A percentile compares a stretch with the other conserved stretches of the same genome.
These are phyloP conservation scores for Procapra przewalskii DNA, from an alignment of 2,113 vertebrate species.

Conservation along the genomic window DNA sequence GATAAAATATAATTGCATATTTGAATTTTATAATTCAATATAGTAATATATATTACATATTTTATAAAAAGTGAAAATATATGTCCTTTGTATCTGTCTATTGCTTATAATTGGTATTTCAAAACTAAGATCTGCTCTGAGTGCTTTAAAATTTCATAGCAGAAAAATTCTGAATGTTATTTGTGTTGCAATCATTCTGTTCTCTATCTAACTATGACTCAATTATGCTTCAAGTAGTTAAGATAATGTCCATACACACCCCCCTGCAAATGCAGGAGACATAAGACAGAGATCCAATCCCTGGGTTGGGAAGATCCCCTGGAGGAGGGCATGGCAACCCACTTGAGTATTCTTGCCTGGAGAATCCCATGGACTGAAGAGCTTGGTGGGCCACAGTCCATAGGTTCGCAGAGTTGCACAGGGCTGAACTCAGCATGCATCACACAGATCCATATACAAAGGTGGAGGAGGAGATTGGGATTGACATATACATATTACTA, in stretches of 20 bases:
- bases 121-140: neutral
- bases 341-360: neutral
- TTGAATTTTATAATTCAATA: neutral
- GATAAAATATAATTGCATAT: neutral
- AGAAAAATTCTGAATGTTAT: neutral
- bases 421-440: neutral
- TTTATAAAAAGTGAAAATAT: neutral
- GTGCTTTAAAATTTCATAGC: neutral
- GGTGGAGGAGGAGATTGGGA: neutral
- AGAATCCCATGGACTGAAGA: neutral
- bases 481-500: neutral
- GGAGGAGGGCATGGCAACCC: neutral
- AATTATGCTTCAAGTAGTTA: neutral
- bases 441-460: neutral
- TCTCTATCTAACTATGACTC: neutral
- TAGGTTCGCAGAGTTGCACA: accelerated
- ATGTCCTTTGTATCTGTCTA: neutral
- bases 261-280: neutral
- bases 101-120: neutral
- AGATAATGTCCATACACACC: neutral
- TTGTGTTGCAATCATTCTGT: neutral
- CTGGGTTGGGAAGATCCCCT: neutral
- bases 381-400: neutral
- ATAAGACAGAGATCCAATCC: neutral
- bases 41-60: neutral